Evolutionary conservation across 2,797 vertebrate genomes (phyloP).

Genomic region (Rhabdophis nuchalis): DNA sequence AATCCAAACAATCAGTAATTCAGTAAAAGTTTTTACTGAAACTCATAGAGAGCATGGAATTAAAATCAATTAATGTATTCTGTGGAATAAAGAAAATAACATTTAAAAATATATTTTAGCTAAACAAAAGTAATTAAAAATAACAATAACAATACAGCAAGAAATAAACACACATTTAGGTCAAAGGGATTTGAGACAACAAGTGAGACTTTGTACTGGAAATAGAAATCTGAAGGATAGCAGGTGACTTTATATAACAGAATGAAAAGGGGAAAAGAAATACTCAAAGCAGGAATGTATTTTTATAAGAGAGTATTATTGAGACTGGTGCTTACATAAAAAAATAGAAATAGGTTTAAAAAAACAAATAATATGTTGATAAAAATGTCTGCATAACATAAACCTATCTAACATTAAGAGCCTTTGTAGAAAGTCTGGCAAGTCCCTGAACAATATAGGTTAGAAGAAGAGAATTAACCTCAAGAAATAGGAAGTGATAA

Average conservation of each 20-base stretch:
- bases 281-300: background rate
- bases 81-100: background rate
- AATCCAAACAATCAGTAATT: background rate
- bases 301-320: background rate
- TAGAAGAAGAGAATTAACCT: background rate
- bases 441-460: background rate
- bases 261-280: background rate
- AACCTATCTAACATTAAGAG: background rate
- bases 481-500: background rate
- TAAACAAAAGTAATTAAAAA: background rate
- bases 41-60: background rate
- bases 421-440: background rate
- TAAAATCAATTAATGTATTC: background rate
- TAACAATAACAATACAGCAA: background rate
- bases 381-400: background rate
- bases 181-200: background rate
- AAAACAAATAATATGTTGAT: background rate
- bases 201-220: background rate
- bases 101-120: background rate
- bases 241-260: background rate
- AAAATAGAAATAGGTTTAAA: background rate
- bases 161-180: background rate
- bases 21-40: background rate
- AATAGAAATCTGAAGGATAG: background rate
- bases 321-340: background rate